These are phyloP conservation scores for Ranitomeya imitator DNA, from an alignment of 2,113 vertebrate species.

Conservation along the genomic window DNA sequence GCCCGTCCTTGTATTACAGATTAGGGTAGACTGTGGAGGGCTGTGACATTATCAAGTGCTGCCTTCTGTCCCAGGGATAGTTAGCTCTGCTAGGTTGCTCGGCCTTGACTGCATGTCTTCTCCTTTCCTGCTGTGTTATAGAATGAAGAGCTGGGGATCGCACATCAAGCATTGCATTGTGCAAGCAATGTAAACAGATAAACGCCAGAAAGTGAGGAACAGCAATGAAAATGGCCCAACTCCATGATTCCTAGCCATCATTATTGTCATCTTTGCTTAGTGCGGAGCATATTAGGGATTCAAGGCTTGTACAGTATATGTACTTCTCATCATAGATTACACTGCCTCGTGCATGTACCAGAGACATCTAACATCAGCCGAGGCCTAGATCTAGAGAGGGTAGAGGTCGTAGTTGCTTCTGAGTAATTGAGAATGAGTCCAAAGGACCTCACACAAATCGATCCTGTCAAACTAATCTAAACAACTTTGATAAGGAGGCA, in stretches of 20 bases:
- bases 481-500: no score
- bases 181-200: conserved; percentile 8
- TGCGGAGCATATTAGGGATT: not conserved
- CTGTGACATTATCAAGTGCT: conserved; percentile 50
- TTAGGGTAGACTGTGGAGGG: conserved; percentile 32
- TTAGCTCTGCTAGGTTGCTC: conserved; percentile 42
- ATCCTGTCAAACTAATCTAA: no score
- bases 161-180: not conserved
- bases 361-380: not conserved
- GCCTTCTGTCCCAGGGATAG: conserved; percentile 49
- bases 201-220: not conserved
- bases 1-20: conserved; percentile 43
- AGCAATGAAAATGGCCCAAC: not conserved
- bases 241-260: not conserved
- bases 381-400: not conserved
- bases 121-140: conserved; percentile 38
- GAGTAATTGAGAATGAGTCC: not conserved
- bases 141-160: conserved; percentile 22
- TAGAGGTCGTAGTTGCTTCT: not conserved
- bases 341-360: not conserved
- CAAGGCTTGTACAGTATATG: not conserved
- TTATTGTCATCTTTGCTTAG: not conserved
- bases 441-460: not conserved
- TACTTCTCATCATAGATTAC: not conserved
- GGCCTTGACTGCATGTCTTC: conserved; percentile 36